These are phyloP conservation scores for Brachionichthys hirsutus DNA, from an alignment of 2,113 vertebrate genomes.

Conservation along the genomic window DNA sequence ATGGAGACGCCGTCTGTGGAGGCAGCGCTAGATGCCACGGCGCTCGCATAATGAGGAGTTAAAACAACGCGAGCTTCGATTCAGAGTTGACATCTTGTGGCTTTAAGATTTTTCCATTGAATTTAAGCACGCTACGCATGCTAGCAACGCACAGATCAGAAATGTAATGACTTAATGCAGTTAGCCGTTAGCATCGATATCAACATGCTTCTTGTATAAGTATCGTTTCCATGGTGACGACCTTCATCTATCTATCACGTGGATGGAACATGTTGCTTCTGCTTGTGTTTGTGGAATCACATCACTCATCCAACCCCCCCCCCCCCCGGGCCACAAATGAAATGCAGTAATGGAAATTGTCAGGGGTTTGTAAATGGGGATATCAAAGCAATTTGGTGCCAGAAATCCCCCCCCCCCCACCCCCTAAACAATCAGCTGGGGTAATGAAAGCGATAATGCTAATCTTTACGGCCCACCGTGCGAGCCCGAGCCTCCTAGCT, in stretches of 20 bases:
- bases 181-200: no score
- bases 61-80: neutral
- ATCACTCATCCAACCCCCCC: no score
- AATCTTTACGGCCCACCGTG: conserved; percentile 74
- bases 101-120: no score
- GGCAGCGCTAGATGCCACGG: conserved; percentile 41
- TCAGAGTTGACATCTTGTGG: no score
- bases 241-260: no score
- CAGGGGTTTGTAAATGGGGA: conserved; percentile 54
- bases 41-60: conserved; percentile 34
- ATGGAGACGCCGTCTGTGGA: conserved; percentile 54
- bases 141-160: no score
- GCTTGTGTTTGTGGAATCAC: conserved; percentile 50
- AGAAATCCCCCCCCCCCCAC: conserved; percentile 13
- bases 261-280: no score
- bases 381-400: conserved; percentile 52
- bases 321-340: conserved; percentile 41
- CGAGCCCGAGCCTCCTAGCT: conserved; percentile 63
- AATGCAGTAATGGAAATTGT: conserved; percentile 55
- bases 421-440: conserved; percentile 58
- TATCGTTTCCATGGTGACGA: no score
- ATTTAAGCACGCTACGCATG: no score
- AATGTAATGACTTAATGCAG: no score
- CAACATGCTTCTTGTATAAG: no score
- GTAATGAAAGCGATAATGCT: conserved; percentile 76